Base-by-base conservation (phyloP, 2,113 vertebrate genomes). In the Zosterops borbonicus region DNA sequence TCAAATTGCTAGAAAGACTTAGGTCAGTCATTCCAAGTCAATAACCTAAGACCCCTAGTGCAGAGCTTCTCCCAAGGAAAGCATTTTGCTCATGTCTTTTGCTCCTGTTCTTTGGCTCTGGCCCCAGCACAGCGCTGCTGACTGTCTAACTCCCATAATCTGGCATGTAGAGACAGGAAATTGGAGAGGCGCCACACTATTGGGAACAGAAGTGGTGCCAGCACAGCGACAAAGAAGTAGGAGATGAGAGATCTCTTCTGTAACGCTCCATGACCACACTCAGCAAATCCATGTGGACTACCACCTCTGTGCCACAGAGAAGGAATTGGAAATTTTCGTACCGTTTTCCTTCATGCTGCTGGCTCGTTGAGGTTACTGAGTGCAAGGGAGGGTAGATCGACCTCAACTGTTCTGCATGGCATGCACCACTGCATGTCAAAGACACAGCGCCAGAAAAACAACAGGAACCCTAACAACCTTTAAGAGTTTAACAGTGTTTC, bases 1-100 rank as follows among this genome's bases (percentile, higher is more conserved):
- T 92, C 69, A 86, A 92, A 96, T 88, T 92, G 49, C 91, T 95
- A 86, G 91, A 96, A 91, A 90, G 94, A 74, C 76, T 83, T 83
- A 68, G 62, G 64, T 90, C 92, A 85, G 73, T 87, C 84, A 85
- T 93, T 95, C 84, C 86, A 80, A 94, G 71, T 68, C 58, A 58
- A 92, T 80, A 91, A 95, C 49, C 69, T 89, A 89, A 89, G 95
- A 89, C 81, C 90, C 77, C 35, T 63, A 90, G 55, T 8, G 24
- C 64, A 68, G 55, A 93, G 68, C 64, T 92, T 95, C 86, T 78
- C 42, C 33, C 44, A 87, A 74, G 80, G 80, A 93, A 96, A 93
- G 91, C 87, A 94, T 92, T 94, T 86, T 96, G 89, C 64, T 94
- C 89, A 56, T 0, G 22, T 92, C 89, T 96, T 95, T 75, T 83